Percentiles rank a stretch among this genome's conserved stretches.
Evolutionary conservation across 2,888 invertebrate genomes (phyloP).

Genomic region (Drosophila diplacantha): DNA sequence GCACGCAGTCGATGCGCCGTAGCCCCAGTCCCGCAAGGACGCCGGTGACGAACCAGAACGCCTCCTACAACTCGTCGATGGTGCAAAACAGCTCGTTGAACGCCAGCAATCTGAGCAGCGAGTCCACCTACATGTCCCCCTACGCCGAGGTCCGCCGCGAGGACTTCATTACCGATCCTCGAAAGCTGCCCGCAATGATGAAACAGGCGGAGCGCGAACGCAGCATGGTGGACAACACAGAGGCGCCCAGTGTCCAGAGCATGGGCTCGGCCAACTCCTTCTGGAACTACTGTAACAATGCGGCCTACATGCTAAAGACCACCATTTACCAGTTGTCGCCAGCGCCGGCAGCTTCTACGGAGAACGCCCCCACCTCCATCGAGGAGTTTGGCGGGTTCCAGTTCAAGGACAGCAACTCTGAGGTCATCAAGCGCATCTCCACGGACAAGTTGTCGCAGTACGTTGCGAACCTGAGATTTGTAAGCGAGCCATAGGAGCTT

Average conservation of each 20-base stretch:
- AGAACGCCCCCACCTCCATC: constrained; percentile 71
- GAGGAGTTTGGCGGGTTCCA: constrained; percentile 74
- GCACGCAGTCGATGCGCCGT: constrained; percentile 68
- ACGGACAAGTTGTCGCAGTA: constrained; percentile 85
- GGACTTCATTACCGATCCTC: constrained; percentile 79
- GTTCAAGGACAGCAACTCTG: constrained; percentile 76
- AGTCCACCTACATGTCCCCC: constrained; percentile 71
- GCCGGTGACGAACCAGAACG: constrained; percentile 46
- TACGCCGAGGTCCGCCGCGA: constrained; percentile 72
- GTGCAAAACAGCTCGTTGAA: constrained; percentile 68
- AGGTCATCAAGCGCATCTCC: constrained; percentile 76
- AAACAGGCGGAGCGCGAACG: constrained; percentile 63
- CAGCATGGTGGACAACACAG: constrained; percentile 62
- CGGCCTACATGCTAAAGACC: constrained; percentile 75
- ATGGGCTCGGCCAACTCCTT: constrained; percentile 74
- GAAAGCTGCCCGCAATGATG: constrained; percentile 68
- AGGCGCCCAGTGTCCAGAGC: constrained; percentile 58
- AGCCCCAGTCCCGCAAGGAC: constrained; percentile 65
- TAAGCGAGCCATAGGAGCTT: constrained; percentile 67
- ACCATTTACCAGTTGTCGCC: constrained; percentile 77
- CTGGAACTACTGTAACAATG: constrained; percentile 77
- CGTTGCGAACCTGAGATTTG: constrained; percentile 87
- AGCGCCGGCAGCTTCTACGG: constrained; percentile 66
- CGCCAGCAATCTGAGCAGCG: constrained; percentile 67
- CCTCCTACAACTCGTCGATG: constrained; percentile 62